Evolutionary conservation across 2,888 invertebrate species (phyloP).

Genomic region (Tachystola acroxantha): DNA sequence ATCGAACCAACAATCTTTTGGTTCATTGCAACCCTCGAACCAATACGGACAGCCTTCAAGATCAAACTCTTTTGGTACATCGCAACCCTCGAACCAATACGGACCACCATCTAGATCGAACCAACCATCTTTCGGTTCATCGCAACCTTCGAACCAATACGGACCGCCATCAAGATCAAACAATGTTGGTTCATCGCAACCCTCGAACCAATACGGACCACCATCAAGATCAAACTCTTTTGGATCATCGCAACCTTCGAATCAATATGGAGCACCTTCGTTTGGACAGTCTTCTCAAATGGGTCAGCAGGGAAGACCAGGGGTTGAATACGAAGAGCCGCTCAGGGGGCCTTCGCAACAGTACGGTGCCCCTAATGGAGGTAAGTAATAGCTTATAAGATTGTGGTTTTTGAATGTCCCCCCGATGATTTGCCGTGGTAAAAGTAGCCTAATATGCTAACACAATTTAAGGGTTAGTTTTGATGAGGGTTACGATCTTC

Average conservation of each 20-base stretch:
- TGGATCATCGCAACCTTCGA: constrained; percentile 16
- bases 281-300: constrained; percentile 7
- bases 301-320: constrained; percentile 2
- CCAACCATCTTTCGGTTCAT: constrained; percentile 2
- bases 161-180: no score
- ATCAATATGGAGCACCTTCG: constrained; percentile 56
- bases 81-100: constrained; percentile 20
- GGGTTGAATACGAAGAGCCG: constrained; percentile 1
- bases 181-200: no score
- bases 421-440: no score
- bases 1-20: no score
- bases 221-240: constrained; percentile 4
- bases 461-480: no score
- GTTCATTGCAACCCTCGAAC: no score
- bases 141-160: not conserved
- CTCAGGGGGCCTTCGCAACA: constrained; percentile 19
- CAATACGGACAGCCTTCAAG: constrained; percentile 12
- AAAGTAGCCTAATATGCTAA: no score
- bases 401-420: no score
- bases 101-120: no score
- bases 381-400: constrained; percentile 9
- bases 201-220: constrained; percentile 17
- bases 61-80: no score
- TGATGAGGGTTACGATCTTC: no score
- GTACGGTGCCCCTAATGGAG: constrained; percentile 27